These are phyloP conservation scores for Cebidichthys violaceus DNA, from an alignment of 2,113 vertebrate species.

Conservation along the genomic window DNA sequence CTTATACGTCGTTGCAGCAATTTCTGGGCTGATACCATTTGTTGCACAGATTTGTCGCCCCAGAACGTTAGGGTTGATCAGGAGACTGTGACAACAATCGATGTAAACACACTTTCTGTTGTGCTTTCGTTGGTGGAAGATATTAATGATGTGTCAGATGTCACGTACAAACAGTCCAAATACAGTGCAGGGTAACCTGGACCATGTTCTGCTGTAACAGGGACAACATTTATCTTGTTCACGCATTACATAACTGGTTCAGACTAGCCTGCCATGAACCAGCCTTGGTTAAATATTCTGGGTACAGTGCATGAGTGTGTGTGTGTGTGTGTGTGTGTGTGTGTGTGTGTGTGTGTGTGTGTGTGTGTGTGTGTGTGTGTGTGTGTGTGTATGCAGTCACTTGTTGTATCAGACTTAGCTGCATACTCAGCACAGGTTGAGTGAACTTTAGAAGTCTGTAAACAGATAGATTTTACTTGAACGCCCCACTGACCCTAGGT, in stretches of 20 bases:
- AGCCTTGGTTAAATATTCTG: not conserved
- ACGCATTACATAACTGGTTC: not conserved
- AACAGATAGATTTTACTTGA: not conserved
- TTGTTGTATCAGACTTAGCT: not conserved
- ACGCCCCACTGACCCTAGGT: not conserved
- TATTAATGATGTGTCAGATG: not conserved
- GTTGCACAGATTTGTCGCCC: not conserved
- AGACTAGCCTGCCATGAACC: not conserved
- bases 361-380: not conserved
- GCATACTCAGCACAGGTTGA: not conserved
- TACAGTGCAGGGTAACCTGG: not conserved
- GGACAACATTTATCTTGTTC: not conserved
- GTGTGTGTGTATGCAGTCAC: not conserved
- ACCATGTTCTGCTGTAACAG: too few species aligned
- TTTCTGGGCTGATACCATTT: too few species aligned
- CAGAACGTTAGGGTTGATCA: not conserved
- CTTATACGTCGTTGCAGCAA: too few species aligned
- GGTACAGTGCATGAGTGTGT: not conserved
- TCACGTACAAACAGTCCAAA: not conserved
- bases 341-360: not conserved
- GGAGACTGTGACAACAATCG: not conserved
- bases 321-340: not conserved
- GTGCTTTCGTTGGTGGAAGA: not conserved
- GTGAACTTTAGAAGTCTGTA: too few species aligned
- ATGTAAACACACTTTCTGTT: not conserved